Base-by-base conservation (phyloP, 2,797 vertebrate species). In the Malurus splendens region DNA sequence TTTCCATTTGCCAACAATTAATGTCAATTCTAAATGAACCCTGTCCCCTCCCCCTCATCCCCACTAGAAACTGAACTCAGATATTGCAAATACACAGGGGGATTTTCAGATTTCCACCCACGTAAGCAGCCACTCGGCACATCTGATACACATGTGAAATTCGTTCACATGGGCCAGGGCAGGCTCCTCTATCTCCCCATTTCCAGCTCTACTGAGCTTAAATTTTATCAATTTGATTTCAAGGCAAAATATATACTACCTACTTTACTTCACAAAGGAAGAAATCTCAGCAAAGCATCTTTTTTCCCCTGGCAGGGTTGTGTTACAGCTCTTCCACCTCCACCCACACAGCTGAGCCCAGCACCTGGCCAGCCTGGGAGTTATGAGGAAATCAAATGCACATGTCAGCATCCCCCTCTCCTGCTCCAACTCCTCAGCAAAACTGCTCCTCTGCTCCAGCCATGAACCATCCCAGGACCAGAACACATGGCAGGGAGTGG, bases 81-180 rank as follows among this genome's bases (percentile, higher is more conserved):
- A 74, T 48, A 45, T 52, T 87, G 44, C 62, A 72, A 75, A 54
- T n/a, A 50, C 48, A 57, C 12, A 7, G 44, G 86, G 50, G 32
- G 27, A 56, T 92, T 81, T 85, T 83, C 66, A 83, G 52, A 48
- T 56, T 89, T 83, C 91, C 89, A 86, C 77, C 91, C 89, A 86
- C 68, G 0, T 24, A 9, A 86, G 85, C 67, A 86, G 65, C 73
- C 77, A 41, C 48, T 57, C 55, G 7, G 82, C 66, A 87, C 42
- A 79, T 89, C 74, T 2, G 10, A 93, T 60, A 52, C 60, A 64
- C 67, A 70, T 30, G 52, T 84, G 64, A 86, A 92, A 87, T 9
- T 14, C 30, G 52, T 76, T 91, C 86, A 73, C 24, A 62, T 27
- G 14, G 48, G 45, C 45, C 73, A 90, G 59, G 52, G 27, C 57